Conservation (phyloP, 2,888 invertebrate genomes). For the Syritta pipiens region DNA sequence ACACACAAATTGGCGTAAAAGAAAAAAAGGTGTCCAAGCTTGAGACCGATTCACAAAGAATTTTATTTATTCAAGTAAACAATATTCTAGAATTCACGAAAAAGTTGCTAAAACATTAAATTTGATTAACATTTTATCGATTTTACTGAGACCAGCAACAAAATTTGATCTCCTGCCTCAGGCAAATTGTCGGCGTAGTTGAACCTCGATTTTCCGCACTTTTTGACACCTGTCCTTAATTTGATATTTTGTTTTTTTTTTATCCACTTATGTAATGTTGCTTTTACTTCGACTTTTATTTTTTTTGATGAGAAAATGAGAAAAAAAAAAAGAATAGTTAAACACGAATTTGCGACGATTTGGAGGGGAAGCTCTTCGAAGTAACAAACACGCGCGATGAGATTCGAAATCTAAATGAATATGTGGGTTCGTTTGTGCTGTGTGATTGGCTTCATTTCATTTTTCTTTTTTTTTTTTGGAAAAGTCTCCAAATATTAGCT, state of each 20-base stretch:
- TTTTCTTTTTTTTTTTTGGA: constrained; percentile 9
- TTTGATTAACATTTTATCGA: constrained; percentile 20
- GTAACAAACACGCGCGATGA: constrained; percentile 27
- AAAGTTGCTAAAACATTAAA: background rate
- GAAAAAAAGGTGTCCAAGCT: background rate
- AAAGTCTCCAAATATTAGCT: constrained; percentile 25
- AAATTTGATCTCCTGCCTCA: no score
- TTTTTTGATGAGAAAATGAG: background rate
- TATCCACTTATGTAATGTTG: no score
- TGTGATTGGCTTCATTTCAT: constrained; percentile 2
- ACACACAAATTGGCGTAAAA: background rate
- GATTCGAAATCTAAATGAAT: constrained; percentile 34
- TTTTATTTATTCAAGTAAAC: constrained; percentile 10
- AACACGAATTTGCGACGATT: background rate
- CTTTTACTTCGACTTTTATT: no score
- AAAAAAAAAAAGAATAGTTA: no score
- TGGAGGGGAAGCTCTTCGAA: background rate
- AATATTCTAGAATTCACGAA: constrained; percentile 4
- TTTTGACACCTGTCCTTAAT: no score
- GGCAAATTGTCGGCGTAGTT: no score
- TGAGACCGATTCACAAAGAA: background rate
- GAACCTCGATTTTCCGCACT: no score
- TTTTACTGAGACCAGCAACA: constrained; percentile 1
- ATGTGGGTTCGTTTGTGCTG: background rate
- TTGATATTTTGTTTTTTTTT: no score